Conservation (phyloP, 2,797 vertebrate genomes). For the Acrocephalus scirpaceus region DNA sequence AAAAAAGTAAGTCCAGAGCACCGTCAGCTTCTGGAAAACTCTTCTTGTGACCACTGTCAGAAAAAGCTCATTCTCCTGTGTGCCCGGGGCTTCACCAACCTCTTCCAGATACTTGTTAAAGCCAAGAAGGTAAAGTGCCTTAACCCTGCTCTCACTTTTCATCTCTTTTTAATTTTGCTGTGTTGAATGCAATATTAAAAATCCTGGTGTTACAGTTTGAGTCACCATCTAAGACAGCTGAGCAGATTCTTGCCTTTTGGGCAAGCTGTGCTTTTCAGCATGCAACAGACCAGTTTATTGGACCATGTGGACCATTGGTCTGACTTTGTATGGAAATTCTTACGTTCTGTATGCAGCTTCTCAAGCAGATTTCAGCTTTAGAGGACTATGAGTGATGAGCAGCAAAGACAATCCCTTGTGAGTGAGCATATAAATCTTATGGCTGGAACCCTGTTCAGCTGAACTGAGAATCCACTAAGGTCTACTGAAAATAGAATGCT, state of each 20-base stretch:
- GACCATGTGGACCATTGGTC: background rate
- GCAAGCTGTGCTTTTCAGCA: background rate
- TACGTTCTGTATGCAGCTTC: background rate
- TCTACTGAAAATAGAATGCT: background rate
- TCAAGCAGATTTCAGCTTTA: background rate
- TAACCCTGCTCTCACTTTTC: background rate
- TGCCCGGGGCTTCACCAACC: constrained; percentile 74
- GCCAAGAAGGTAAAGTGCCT: constrained; percentile 72
- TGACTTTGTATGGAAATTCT: background rate
- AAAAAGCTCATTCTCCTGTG: constrained; percentile 70
- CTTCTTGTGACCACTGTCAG: constrained; percentile 49
- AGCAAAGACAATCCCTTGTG: background rate
- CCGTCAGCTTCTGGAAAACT: constrained; percentile 66
- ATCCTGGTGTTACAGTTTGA: background rate
- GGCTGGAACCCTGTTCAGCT: background rate
- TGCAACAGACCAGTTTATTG: background rate
- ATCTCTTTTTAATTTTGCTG: background rate
- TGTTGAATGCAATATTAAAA: background rate
- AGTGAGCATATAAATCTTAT: background rate
- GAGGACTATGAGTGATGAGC: background rate
- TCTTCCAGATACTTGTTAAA: constrained; percentile 74
- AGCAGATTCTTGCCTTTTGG: background rate
- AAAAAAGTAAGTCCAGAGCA: constrained; percentile 70
- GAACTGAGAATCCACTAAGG: background rate
- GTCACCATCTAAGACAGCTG: background rate